Evolutionary conservation across 1,140 invertebrate genomes (phyloP).

Genomic region (Drosophila gunungcola): DNA sequence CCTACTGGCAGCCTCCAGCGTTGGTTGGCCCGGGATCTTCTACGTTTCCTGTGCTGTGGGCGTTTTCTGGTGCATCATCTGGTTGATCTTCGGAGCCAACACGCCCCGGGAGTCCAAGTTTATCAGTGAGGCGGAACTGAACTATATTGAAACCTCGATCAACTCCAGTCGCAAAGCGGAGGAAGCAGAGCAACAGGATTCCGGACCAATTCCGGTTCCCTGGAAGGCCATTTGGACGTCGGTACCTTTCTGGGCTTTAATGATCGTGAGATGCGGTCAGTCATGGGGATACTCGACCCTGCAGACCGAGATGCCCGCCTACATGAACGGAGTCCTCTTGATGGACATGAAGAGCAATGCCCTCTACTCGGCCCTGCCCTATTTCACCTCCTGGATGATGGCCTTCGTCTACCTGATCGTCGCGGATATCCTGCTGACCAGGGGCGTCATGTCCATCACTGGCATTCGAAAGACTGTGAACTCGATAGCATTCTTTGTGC

Average conservation of each 20-base stretch:
- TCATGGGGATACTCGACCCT: slow-evolving; percentile 98
- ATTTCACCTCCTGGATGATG: slow-evolving; percentile 89
- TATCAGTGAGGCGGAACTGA: slow-evolving; percentile 87
- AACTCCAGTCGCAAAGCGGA: slow-evolving; percentile 37
- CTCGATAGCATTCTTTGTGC: slow-evolving; percentile 87
- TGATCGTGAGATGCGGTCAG: slow-evolving; percentile 93
- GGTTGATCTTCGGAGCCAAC: slow-evolving; percentile 88
- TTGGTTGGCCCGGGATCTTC: slow-evolving; percentile 92
- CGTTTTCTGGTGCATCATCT: slow-evolving; percentile 87
- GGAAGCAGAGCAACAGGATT: slow-evolving; percentile 18
- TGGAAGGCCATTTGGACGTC: slow-evolving; percentile 92
- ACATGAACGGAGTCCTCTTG: slow-evolving; percentile 92
- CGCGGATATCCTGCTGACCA: slow-evolving; percentile 87
- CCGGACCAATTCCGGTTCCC: slow-evolving; percentile 85
- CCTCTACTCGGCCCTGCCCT: slow-evolving; percentile 91
- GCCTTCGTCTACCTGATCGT: slow-evolving; percentile 88
- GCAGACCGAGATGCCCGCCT: slow-evolving; percentile 95
- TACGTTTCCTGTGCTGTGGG: slow-evolving; percentile 90
- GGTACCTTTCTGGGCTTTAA: slow-evolving; percentile 92
- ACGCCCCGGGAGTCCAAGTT: slow-evolving; percentile 87
- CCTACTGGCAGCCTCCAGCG: slow-evolving; percentile 86
- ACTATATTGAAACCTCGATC: slow-evolving; percentile 87
- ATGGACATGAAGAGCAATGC: slow-evolving; percentile 92
- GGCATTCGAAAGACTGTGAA: slow-evolving; percentile 88
- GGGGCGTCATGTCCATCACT: slow-evolving; percentile 86